A percentile compares a stretch with the other conserved stretches of the same genome.
Evolutionary conservation across 2,888 invertebrate genomes (phyloP).

Genomic region (Cylloceria caligata): DNA sequence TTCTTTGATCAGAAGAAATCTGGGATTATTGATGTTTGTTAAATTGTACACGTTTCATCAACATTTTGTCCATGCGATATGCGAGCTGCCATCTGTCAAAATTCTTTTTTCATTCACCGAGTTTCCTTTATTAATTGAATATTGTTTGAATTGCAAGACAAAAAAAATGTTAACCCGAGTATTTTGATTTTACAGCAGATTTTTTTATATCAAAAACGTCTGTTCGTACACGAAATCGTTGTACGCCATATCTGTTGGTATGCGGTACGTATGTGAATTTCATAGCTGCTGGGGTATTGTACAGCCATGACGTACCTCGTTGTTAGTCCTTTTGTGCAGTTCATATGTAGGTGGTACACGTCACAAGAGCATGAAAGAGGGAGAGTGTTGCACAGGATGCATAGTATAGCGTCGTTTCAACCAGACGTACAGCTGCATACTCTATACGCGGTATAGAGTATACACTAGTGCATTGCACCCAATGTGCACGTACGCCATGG

Average conservation of each 20-base stretch:
- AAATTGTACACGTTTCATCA: neutral
- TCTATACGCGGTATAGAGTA: conserved; percentile 61
- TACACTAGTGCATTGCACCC: conserved; percentile 67
- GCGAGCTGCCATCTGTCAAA: neutral
- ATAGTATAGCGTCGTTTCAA: conserved; percentile 45
- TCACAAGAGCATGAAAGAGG: conserved; percentile 45
- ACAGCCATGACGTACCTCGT: conserved; percentile 44
- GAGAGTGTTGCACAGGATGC: conserved; percentile 59
- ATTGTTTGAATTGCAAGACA: neutral
- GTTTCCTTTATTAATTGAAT: neutral
- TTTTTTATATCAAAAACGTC: conserved; percentile 18
- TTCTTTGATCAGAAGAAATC: neutral
- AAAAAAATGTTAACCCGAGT: neutral
- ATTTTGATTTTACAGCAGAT: conserved; percentile 2
- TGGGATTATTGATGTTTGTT: neutral
- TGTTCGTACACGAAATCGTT: conserved; percentile 17
- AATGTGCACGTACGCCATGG: conserved; percentile 59
- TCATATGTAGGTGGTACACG: conserved; percentile 54
- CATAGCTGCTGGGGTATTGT: conserved; percentile 48
- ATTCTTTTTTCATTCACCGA: neutral
- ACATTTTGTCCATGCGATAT: neutral
- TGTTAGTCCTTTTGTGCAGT: conserved; percentile 58
- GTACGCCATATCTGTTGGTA: neutral
- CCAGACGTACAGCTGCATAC: conserved; percentile 46
- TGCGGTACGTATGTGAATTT: conserved; percentile 41